Conservation (phyloP, 2,888 invertebrate genomes). For the Hirudinaria manillensis region DNA sequence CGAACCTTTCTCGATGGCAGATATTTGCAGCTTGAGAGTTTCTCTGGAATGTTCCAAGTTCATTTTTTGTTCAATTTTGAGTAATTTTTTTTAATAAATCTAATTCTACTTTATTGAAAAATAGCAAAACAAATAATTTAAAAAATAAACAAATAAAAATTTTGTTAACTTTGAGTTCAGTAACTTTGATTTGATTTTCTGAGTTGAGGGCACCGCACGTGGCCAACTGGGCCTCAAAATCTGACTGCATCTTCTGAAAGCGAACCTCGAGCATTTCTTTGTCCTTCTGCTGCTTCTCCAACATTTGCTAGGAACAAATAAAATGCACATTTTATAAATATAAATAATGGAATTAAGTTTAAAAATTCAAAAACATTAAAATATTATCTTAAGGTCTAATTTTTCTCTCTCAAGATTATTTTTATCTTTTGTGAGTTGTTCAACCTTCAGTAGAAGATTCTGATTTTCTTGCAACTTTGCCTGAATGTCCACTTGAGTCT, state of each 20-base stretch:
- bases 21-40: conserved; percentile 49
- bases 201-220: conserved; percentile 50
- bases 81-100: too few species aligned
- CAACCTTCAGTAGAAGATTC: conserved; percentile 49
- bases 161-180: conserved; percentile 51
- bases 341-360: too few species aligned
- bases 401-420: conserved; percentile 50
- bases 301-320: conserved; percentile 26
- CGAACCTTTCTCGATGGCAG: conserved; percentile 51
- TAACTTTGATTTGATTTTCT: conserved; percentile 50
- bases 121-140: too few species aligned
- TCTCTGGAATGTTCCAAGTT: conserved; percentile 53
- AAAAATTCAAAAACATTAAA: too few species aligned
- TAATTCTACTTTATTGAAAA: too few species aligned
- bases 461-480: conserved; percentile 57
- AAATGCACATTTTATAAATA: too few species aligned
- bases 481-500: conserved; percentile 56
- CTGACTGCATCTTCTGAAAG: conserved; percentile 50
- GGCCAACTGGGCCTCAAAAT: conserved; percentile 51
- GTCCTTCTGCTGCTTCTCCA: conserved; percentile 51
- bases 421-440: conserved; percentile 49
- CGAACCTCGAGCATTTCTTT: conserved; percentile 48
- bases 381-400: conserved; percentile 52
- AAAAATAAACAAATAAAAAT: not conserved
- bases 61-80: conserved; percentile 44